Conservation (phyloP, 2,888 invertebrate species). For the Pseudococcus jackbeardsleyi region DNA sequence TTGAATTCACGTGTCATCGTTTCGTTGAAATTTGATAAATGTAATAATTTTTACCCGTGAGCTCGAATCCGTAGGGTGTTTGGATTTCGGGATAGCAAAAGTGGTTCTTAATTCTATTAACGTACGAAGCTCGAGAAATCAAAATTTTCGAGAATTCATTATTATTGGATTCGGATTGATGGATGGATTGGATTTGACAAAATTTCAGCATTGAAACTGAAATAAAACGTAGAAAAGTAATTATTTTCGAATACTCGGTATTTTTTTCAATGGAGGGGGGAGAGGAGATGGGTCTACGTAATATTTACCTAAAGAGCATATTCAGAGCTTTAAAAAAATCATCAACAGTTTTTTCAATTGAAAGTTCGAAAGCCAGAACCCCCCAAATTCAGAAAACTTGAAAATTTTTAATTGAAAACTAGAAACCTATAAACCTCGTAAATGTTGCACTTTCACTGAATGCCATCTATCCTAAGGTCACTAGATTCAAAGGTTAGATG, state of each 20-base stretch:
- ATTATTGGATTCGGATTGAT: neutral
- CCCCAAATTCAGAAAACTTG: too few species aligned
- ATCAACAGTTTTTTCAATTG: too few species aligned
- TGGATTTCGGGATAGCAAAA: neutral
- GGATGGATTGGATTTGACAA: neutral
- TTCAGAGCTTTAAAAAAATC: too few species aligned
- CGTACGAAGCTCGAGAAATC: neutral
- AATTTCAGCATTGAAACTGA: neutral
- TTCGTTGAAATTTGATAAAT: constrained; percentile 14
- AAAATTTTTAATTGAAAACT: too few species aligned
- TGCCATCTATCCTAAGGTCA: too few species aligned
- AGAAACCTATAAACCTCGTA: too few species aligned
- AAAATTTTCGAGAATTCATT: neutral
- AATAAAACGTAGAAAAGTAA: neutral
- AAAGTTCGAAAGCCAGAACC: too few species aligned
- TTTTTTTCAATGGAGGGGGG: neutral
- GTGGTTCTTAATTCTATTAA: neutral
- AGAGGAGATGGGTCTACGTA: too few species aligned
- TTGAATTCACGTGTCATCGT: constrained; percentile 24
- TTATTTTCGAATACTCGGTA: neutral
- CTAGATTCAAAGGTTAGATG: too few species aligned
- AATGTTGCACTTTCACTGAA: too few species aligned
- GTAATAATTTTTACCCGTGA: neutral
- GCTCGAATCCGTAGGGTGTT: neutral
- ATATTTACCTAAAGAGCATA: too few species aligned